phyloP scores from a whole-genome alignment of 2,113 vertebrate species.

The Elephantulus edwardii region DNA sequence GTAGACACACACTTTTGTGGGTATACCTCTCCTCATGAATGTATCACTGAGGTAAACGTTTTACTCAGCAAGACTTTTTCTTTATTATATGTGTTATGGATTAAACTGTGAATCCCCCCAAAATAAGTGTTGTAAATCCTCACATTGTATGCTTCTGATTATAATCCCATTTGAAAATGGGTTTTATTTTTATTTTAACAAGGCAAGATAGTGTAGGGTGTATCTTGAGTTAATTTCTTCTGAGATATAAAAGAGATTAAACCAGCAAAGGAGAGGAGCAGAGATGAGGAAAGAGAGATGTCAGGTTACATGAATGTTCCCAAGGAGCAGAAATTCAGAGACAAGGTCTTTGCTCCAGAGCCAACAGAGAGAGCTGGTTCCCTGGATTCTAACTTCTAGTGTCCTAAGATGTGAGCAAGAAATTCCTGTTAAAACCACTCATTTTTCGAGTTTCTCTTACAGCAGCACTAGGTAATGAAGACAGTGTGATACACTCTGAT shows the following conservation, averaged over 20 bases:
- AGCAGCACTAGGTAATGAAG: background rate
- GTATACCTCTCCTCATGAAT: background rate
- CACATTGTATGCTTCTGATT: background rate
- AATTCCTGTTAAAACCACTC: background rate
- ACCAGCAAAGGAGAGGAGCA: background rate
- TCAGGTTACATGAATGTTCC: background rate
- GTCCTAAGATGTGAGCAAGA: background rate
- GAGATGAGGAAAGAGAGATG: background rate
- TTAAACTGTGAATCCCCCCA: background rate
- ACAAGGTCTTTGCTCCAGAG: background rate
- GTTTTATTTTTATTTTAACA: background rate
- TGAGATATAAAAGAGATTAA: background rate
- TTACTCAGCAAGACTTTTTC: background rate
- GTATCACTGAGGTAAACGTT: conserved; percentile 1
- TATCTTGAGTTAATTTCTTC: background rate
- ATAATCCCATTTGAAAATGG: background rate
- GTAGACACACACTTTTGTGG: background rate
- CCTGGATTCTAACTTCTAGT: background rate
- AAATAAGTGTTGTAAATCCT: background rate
- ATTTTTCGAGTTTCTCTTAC: background rate
- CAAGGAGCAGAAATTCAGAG: background rate
- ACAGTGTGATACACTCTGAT: background rate
- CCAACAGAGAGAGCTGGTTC: background rate
- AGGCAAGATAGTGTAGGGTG: background rate
- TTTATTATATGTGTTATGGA: background rate